Evolutionary conservation across 1,140 invertebrate genomes (phyloP).

Genomic region (Drosophila biarmipes): DNA sequence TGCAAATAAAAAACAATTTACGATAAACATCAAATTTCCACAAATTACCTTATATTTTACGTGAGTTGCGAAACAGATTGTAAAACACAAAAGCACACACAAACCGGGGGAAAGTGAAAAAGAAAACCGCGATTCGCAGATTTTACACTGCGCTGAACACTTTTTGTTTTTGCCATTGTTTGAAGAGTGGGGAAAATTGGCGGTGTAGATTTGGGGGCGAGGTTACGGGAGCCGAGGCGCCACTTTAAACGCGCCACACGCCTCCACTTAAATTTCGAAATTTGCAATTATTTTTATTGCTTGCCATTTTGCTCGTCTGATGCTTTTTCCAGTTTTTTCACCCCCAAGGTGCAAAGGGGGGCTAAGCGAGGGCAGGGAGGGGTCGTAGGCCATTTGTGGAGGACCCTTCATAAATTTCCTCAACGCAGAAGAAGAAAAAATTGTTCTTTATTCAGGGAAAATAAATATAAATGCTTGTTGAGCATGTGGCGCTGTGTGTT

Average conservation of each 20-base stretch:
- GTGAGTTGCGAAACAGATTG: conserved; percentile 84
- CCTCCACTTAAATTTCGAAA: conserved; percentile 81
- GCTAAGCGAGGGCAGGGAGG: background rate
- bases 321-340: conserved; percentile 5
- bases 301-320: conserved; percentile 60
- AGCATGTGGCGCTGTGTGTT: conserved; percentile 21
- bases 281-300: conserved; percentile 83
- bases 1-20: conserved; percentile 84
- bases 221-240: background rate
- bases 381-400: conserved; percentile 47
- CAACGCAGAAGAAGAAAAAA: conserved; percentile 30
- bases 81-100: conserved; percentile 66
- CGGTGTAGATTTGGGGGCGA: conserved; percentile 1
- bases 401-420: conserved; percentile 71
- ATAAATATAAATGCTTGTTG: conserved; percentile 72
- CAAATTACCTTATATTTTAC: conserved; percentile 85
- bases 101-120: conserved; percentile 39
- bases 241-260: conserved; percentile 69
- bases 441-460: conserved; percentile 34
- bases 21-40: conserved; percentile 85
- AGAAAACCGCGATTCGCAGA: conserved; percentile 70
- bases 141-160: conserved; percentile 77
- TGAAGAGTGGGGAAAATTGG: conserved; percentile 7
- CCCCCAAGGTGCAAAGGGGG: conserved; percentile 15
- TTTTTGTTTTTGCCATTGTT: conserved; percentile 63